Conservation (phyloP, 2,113 vertebrate species). For the Aegithalos caudatus region DNA sequence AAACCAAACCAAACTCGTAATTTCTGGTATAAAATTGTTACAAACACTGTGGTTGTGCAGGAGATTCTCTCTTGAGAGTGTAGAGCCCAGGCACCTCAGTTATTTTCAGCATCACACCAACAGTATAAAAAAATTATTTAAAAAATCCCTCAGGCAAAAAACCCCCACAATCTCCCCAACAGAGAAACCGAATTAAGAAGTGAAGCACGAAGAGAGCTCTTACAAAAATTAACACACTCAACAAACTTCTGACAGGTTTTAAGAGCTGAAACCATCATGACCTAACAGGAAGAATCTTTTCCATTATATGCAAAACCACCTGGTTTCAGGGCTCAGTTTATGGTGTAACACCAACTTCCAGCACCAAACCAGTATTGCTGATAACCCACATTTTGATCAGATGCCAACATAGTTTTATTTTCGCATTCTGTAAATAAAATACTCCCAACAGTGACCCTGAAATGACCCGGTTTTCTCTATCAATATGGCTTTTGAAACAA, state of each 20-base stretch:
- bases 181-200: background rate
- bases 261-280: background rate
- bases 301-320: background rate
- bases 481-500: conserved; percentile 35
- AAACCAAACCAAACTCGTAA: background rate
- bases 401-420: background rate
- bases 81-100: background rate
- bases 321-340: background rate
- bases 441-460: background rate
- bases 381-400: background rate
- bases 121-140: background rate
- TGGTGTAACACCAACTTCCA: background rate
- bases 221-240: background rate
- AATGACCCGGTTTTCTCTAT: background rate
- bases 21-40: conserved; percentile 13
- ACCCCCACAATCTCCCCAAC: background rate
- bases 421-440: background rate
- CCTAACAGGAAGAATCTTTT: background rate
- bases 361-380: background rate
- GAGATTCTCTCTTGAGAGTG: background rate
- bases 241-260: background rate
- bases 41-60: background rate
- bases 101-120: background rate
- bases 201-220: background rate
- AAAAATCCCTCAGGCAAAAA: background rate